Conservation (phyloP, 2,113 vertebrate species). For the Gopherus evgoodei region DNA sequence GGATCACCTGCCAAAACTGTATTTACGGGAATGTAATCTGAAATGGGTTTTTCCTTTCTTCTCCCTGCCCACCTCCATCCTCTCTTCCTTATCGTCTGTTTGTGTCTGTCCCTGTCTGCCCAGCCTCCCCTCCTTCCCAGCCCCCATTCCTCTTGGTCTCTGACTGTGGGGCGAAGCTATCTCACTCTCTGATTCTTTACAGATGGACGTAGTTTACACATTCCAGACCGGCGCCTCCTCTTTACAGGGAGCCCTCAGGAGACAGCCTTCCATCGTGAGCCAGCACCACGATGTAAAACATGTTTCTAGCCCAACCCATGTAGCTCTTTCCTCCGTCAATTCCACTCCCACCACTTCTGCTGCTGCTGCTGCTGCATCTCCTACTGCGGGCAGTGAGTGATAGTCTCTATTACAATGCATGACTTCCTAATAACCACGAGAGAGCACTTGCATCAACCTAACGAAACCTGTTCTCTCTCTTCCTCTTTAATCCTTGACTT, state of each 20-base stretch:
- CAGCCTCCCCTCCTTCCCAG: constrained; percentile 11
- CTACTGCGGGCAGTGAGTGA: constrained; percentile 98
- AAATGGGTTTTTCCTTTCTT: not conserved
- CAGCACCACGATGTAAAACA: constrained; percentile 98
- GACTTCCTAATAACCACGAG: constrained; percentile 81
- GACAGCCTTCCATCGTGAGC: constrained; percentile 96
- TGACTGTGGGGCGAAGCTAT: constrained; percentile 78
- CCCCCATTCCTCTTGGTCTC: constrained; percentile 28
- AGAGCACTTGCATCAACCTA: constrained; percentile 77
- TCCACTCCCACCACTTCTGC: constrained; percentile 92
- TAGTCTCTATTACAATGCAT: constrained; percentile 88
- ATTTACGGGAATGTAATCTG: not conserved
- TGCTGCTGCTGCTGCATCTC: constrained; percentile 90
- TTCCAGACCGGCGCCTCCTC: constrained; percentile 97
- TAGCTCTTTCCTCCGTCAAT: constrained; percentile 93
- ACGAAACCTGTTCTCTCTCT: constrained; percentile 72
- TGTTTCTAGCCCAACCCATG: constrained; percentile 97
- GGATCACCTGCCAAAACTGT: constrained; percentile 7
- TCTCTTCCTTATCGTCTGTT: constrained; percentile 53
- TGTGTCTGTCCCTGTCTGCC: constrained; percentile 43
- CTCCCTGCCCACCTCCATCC: constrained; percentile 4
- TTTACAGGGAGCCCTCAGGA: constrained; percentile 93
- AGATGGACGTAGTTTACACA: constrained; percentile 99
- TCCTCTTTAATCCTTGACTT: constrained; percentile 64
- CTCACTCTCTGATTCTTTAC: constrained; percentile 93